Percentiles rank a stretch among this genome's conserved stretches.
Conservation (phyloP, 2,888 invertebrate species). For the Chloromyia formosa region DNA sequence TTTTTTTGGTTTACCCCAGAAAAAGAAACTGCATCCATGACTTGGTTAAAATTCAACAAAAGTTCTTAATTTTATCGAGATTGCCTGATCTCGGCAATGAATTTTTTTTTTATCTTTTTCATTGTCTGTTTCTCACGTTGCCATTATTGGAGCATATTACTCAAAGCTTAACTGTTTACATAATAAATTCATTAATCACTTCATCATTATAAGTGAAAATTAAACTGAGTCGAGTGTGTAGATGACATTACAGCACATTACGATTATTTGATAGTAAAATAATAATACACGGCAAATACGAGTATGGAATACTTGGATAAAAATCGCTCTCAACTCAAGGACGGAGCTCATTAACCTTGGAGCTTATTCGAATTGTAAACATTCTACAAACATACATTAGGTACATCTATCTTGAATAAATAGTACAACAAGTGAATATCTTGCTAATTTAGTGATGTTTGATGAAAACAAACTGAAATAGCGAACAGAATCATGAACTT, state of each 20-base stretch:
- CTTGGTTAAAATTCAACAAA: no score
- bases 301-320: not conserved
- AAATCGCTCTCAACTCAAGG: constrained; percentile 16
- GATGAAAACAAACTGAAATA: not conserved
- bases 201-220: not conserved
- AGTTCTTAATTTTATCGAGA: no score
- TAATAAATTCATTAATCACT: constrained; percentile 10
- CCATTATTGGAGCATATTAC: constrained; percentile 11
- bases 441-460: not conserved
- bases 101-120: not conserved
- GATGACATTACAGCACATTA: not conserved
- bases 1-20: no score
- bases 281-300: no score
- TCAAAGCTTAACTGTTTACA: not conserved
- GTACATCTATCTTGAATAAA: no score
- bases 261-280: no score
- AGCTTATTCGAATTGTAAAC: constrained; percentile 17
- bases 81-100: not conserved
- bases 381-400: not conserved
- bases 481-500: not conserved
- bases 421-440: constrained; percentile 3
- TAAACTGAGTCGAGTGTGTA: not conserved
- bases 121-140: constrained; percentile 14
- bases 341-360: constrained; percentile 20
- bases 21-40: no score